Evolutionary conservation across 2,888 invertebrate species (phyloP).

Genomic region (Stomorhina lunata): DNA sequence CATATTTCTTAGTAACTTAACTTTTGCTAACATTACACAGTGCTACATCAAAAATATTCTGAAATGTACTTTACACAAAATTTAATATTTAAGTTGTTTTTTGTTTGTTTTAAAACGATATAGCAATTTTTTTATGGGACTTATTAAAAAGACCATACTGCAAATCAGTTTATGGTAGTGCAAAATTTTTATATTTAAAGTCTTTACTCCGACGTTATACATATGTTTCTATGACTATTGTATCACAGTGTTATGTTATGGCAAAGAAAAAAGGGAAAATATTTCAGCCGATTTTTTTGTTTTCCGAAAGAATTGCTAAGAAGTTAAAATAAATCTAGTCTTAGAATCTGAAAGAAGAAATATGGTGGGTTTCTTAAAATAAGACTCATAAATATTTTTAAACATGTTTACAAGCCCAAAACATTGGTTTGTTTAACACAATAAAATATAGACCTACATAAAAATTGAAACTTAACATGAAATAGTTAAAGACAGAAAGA

Average conservation of each 20-base stretch:
- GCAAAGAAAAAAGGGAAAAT: slow-evolving; percentile 41
- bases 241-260: no score
- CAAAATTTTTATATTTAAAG: no score
- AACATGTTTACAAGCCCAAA: slow-evolving; percentile 58
- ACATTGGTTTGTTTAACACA: slow-evolving; percentile 56
- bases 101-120: no score
- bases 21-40: slow-evolving; percentile 28
- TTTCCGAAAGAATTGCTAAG: slow-evolving; percentile 12
- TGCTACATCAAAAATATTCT: not conserved
- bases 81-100: no score
- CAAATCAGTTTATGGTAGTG: no score
- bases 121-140: no score
- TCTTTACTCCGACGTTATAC: no score
- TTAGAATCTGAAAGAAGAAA: not conserved
- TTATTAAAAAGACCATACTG: no score
- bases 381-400: slow-evolving; percentile 56
- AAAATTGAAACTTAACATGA: slow-evolving; percentile 53
- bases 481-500: slow-evolving; percentile 10
- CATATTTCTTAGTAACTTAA: slow-evolving; percentile 41
- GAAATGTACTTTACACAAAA: no score
- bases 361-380: slow-evolving; percentile 26
- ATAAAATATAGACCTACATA: slow-evolving; percentile 62
- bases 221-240: no score
- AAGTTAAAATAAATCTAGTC: not conserved
- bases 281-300: no score